Base-by-base conservation (phyloP, 2,888 invertebrate genomes). In the Eucriotettix oculatus region DNA sequence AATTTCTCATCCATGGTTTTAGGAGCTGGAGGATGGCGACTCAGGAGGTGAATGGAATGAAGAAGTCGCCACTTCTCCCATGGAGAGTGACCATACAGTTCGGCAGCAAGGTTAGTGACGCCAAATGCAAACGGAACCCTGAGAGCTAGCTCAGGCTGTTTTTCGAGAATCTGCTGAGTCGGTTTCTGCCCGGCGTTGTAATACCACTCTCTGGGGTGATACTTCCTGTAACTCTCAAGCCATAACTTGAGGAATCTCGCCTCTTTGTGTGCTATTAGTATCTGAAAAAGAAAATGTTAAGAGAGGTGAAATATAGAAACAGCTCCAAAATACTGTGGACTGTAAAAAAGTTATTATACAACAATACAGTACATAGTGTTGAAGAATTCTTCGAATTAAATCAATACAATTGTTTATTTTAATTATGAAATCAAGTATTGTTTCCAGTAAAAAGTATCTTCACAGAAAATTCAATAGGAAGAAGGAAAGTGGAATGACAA, bases 121-220 rank as follows among this genome's bases (percentile, higher is more conserved):
- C 74, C 74, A 62, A 74, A 71, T 42, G 67, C 63, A 42, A 64
- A 62, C 16, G 66, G 67, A 10, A 71, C 73, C 40, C 71, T 66
- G 60, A 73, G 72, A 1, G 71, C 70, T 16, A 74, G 64, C 17
- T 68, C 60, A 9, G 74, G 73, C 16, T 66, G 62, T 29, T 66
- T 65, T 59, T 66, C 62, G 10, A 74, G 66, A 44, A 74, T 69
- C 54, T 66, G 66, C 59, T 69, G 65, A 0, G 73, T 73, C 1
- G 74, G 74, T 41, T 68, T 65, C 58, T 73, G 69, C 9, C 74
- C 74, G 11, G 73, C 74, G 66, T 74, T 74, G 63, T 72, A 74
- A 63, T 74, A 74, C 71, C 72, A 71, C 43, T 65, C 64, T 52
- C 66, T 58, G n/a, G 71, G 69, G 52, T 66, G 66, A 63, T 74